Conservation (phyloP, 2,888 invertebrate species). For the Choristoneura rosaceana region DNA sequence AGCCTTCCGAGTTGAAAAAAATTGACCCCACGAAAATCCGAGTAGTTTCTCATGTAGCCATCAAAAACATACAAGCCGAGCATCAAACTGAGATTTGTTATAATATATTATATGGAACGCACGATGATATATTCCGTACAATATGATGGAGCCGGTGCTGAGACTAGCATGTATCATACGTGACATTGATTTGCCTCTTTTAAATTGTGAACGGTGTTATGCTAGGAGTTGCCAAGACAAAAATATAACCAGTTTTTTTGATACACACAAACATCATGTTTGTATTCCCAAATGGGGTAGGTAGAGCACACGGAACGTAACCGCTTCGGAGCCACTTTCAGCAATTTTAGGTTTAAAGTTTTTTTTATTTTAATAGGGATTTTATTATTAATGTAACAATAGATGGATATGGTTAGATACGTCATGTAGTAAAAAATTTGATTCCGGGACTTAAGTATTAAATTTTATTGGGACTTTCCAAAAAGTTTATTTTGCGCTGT, state of each 20-base stretch:
- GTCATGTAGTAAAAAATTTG: too few relatives aligned
- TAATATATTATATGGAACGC: conserved; percentile 38
- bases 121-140: conserved; percentile 49
- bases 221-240: conserved; percentile 19
- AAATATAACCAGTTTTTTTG: neutral
- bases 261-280: too few relatives aligned
- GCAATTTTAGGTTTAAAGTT: too few relatives aligned
- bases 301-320: too few relatives aligned
- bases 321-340: too few relatives aligned
- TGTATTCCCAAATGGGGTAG: too few relatives aligned
- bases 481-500: too few relatives aligned
- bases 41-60: conserved; percentile 7
- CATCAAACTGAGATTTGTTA: conserved; percentile 33
- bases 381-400: too few relatives aligned
- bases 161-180: conserved; percentile 50
- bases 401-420: too few relatives aligned
- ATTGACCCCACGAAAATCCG: neutral
- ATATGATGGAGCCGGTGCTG: conserved; percentile 47
- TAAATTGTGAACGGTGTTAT: conserved; percentile 46
- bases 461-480: too few relatives aligned
- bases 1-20: neutral
- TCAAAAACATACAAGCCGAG: conserved; percentile 9
- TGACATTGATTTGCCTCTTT: conserved; percentile 57
- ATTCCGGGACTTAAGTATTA: too few relatives aligned
- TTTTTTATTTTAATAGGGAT: too few relatives aligned